Evolutionary conservation across 2,113 vertebrate genomes (phyloP), one percentile per base, ranked within the genome.

Genomic region (Aptenodytes patagonicus): DNA sequence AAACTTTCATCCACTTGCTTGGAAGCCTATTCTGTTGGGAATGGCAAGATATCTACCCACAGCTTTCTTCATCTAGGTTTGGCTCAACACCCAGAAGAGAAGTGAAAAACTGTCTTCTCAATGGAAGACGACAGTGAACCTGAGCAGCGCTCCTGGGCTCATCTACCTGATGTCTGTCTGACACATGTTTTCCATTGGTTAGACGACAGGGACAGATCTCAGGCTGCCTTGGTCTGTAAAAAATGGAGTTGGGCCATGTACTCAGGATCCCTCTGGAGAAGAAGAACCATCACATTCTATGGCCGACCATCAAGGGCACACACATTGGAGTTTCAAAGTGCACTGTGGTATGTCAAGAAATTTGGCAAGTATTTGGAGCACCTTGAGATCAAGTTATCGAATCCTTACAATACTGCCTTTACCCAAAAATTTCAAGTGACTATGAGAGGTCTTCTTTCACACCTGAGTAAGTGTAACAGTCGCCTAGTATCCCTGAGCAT

Each of bases 171-270:
- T 38, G 92, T 98, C 36, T 98, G 97, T 65, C 94, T 98, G 73
- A 95, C 71, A 9, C 95, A 73, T 46, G 76, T 98, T 28, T 98
- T 98, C 97, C 94, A 93, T 65, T 98, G 97, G 96, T 95, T 98
- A 60, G 93, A 96, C 4, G 97, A 98, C 91, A 96, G 72, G 51
- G 98, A 98, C 87, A 96, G 98, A 83, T 97, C 96, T 69, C 87
- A 34, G 22, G 97, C 98, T 4, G 97, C 97, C n/a, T 95, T 98
- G 38, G 98, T 98, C 46, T 98, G 98, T 80, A 97, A 89, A n/a
- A 98, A 96, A 31, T 98, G 98, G 98, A 98, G 93, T 65, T 91
- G 93, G 8, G 87, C 92, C 31, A 97, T 98, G 97, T 90, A 96
- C 28, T 98, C 97, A 0, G 98, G 97, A 19, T 97, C 96, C 38